Conservation (phyloP, 2,888 invertebrate genomes). For the Drosophila differens region DNA sequence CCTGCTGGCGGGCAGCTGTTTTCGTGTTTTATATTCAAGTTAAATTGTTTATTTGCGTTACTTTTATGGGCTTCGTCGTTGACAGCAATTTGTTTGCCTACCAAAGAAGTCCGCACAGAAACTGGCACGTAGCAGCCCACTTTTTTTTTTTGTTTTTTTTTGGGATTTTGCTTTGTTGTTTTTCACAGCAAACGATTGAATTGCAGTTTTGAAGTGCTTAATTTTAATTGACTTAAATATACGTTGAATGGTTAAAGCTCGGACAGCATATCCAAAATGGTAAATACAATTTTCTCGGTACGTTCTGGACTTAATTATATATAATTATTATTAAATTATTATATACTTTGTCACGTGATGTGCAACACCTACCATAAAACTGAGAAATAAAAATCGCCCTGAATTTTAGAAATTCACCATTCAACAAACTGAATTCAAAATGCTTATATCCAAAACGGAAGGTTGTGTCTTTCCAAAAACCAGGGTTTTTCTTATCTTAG, state of each 20-base stretch:
- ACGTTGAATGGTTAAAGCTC: not conserved
- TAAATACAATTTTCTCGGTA: not conserved
- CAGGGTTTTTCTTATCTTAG: too few relatives aligned
- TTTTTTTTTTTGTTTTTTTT: not conserved
- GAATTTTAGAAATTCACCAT: not conserved
- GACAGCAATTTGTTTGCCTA: conserved; percentile 68
- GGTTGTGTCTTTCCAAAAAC: too few relatives aligned
- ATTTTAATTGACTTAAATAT: not conserved
- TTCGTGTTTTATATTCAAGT: conserved; percentile 65
- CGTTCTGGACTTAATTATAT: not conserved
- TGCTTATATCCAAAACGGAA: too few relatives aligned
- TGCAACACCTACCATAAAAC: not conserved
- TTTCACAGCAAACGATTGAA: conserved; percentile 12
- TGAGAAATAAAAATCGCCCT: not conserved
- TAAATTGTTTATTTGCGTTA: conserved; percentile 74
- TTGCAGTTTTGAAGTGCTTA: not conserved
- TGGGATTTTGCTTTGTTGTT: not conserved
- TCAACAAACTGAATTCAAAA: too few relatives aligned
- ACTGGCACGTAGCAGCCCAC: conserved; percentile 22
- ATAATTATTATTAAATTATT: too few relatives aligned
- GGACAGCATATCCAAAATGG: not conserved
- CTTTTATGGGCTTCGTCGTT: conserved; percentile 72
- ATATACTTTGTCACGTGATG: not conserved
- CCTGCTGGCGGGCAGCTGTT: conserved; percentile 50
- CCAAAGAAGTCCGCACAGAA: conserved; percentile 12